These are phyloP conservation scores for Bombus fervidus DNA, from an alignment of 1,140 invertebrate genomes.

Conservation along the genomic window DNA sequence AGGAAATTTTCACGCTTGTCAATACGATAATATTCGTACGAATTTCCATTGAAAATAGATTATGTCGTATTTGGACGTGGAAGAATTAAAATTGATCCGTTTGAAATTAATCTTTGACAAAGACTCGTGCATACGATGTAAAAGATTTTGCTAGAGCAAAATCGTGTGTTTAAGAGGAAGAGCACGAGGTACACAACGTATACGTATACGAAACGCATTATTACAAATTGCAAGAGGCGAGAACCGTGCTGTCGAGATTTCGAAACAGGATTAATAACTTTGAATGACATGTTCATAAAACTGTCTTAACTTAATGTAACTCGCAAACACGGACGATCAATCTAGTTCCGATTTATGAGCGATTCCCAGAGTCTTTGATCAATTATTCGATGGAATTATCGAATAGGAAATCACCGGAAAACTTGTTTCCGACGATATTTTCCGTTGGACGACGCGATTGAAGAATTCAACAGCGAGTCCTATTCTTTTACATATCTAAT, in stretches of 20 bases:
- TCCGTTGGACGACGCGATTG: not conserved
- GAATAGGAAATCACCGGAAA: not conserved
- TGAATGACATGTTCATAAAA: not conserved
- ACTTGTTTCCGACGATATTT: not conserved
- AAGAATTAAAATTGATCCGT: not conserved
- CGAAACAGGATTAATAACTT: conserved; percentile 18
- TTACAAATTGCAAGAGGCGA: not conserved
- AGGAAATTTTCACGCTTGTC: not conserved
- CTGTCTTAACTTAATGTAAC: not conserved
- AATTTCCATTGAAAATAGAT: not conserved
- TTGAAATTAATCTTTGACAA: not conserved
- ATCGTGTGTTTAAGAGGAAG: not conserved
- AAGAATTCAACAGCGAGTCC: not conserved
- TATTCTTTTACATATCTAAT: not conserved
- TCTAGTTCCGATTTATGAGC: conserved; percentile 1
- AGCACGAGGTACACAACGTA: too few species aligned
- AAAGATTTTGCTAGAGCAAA: not conserved
- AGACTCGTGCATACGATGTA: not conserved
- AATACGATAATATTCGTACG: not conserved
- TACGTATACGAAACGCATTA: not conserved
- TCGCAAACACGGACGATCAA: not conserved
- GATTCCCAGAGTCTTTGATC: conserved; percentile 3
- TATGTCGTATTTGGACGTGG: not conserved
- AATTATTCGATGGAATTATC: not conserved
- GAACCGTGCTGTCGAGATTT: not conserved